These are phyloP conservation scores for Ctenopoma multispine DNA, from an alignment of 2,797 vertebrate species.

Conservation along the genomic window DNA sequence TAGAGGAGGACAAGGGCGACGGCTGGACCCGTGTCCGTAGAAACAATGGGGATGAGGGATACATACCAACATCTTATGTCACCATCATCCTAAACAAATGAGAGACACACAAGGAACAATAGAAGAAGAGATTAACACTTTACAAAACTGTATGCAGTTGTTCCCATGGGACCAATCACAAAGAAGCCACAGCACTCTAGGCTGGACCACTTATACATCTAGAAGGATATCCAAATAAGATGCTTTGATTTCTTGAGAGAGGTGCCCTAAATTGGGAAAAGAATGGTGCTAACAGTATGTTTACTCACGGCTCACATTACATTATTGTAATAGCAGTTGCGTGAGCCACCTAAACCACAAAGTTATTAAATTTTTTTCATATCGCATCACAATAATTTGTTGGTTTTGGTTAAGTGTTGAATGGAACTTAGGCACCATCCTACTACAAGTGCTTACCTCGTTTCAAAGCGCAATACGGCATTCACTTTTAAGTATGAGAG, in stretches of 20 bases:
- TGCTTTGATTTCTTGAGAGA: slow-evolving; percentile 50
- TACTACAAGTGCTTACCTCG: slow-evolving; percentile 32
- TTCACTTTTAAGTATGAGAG: slow-evolving; percentile 35
- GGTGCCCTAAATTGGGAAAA: slow-evolving; percentile 32
- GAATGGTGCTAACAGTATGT: slow-evolving; percentile 43
- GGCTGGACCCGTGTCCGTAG: slow-evolving; percentile 92
- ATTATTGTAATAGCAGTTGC: slow-evolving; percentile 39
- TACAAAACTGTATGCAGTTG: slow-evolving; percentile 39
- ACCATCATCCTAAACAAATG: slow-evolving; percentile 85
- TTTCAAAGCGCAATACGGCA: slow-evolving; percentile 30
- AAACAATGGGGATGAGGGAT: slow-evolving; percentile 90
- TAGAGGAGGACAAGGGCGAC: slow-evolving; percentile 93
- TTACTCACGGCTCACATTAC: slow-evolving; percentile 38
- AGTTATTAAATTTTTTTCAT: slow-evolving; percentile 45
- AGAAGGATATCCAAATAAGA: slow-evolving; percentile 30
- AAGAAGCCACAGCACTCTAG: slow-evolving; percentile 48
- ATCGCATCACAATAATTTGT: slow-evolving; percentile 32
- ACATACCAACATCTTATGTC: slow-evolving; percentile 93
- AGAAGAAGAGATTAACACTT: slow-evolving; percentile 35
- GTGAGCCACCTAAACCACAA: slow-evolving; percentile 41
- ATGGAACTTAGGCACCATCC: slow-evolving; percentile 31
- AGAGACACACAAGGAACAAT: slow-evolving; percentile 42
- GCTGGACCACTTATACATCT: slow-evolving; percentile 42
- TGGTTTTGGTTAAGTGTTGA: slow-evolving; percentile 36
- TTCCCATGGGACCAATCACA: slow-evolving; percentile 52